Percentiles rank a stretch among this genome's conserved stretches.
Conservation (phyloP, 1,140 invertebrate species). For the Rhopalosiphum padi region DNA sequence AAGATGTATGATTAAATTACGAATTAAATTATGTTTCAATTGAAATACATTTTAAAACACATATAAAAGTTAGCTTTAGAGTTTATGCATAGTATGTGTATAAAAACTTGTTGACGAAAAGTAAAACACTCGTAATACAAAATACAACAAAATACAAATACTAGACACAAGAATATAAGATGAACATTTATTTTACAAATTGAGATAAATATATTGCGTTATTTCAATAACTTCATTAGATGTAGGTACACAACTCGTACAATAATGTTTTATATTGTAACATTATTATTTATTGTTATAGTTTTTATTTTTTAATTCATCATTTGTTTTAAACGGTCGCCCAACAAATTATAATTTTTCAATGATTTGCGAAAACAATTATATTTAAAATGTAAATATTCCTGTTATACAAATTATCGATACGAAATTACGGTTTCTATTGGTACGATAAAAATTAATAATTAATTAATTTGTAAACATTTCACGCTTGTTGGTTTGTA, state of each 20-base stretch:
- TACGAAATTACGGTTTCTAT: not conserved
- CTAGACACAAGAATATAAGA: not conserved
- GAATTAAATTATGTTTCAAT: not conserved
- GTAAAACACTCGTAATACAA: not conserved
- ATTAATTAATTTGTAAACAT: not conserved
- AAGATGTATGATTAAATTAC: not conserved
- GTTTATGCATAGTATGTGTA: not conserved
- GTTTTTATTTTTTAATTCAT: not conserved
- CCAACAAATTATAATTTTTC: not conserved
- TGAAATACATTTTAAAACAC: not conserved
- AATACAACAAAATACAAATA: not conserved
- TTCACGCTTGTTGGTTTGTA: not conserved
- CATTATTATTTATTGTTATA: slow-evolving; percentile 10
- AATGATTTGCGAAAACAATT: not conserved
- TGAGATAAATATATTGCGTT: not conserved
- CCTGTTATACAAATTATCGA: not conserved
- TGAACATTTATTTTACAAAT: not conserved
- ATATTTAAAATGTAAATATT: not conserved
- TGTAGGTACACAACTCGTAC: not conserved
- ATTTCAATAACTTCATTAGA: not conserved
- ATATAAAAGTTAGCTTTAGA: not conserved
- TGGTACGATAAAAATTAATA: not conserved
- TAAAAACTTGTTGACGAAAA: not conserved
- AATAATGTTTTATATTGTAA: not conserved
- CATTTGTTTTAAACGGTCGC: not conserved